Percentiles rank a stretch among this genome's conserved stretches.
Evolutionary conservation across 1,140 invertebrate species (phyloP).

Genomic region (Portunus trituberculatus): DNA sequence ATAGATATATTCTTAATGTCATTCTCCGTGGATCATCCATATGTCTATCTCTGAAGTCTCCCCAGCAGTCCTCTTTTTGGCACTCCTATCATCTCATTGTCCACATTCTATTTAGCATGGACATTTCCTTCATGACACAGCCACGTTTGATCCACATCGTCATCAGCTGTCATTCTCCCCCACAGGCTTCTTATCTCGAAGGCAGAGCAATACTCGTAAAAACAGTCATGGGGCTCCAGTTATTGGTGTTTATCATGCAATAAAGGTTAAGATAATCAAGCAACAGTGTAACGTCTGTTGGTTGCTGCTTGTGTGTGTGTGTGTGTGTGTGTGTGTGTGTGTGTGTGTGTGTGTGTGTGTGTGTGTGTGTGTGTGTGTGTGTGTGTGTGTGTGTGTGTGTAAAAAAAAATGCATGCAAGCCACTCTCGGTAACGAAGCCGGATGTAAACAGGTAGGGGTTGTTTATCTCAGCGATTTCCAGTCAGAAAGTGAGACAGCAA

Average conservation of each 20-base stretch:
- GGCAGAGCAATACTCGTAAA: not conserved
- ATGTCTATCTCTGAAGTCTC: too few species aligned
- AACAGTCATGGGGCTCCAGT: not conserved
- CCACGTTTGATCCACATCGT: not conserved
- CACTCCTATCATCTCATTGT: not conserved
- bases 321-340: conserved; percentile 1
- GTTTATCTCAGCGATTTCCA: not conserved
- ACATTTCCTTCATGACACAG: not conserved
- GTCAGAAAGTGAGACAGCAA: not conserved
- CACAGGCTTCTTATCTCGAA: not conserved
- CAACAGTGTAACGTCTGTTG: not conserved
- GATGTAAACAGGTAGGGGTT: not conserved
- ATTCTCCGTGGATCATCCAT: too few species aligned
- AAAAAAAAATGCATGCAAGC: not conserved
- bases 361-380: not conserved
- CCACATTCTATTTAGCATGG: not conserved
- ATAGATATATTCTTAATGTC: too few species aligned
- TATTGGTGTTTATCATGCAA: conserved; percentile 12
- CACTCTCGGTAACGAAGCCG: not conserved
- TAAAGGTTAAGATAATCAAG: not conserved
- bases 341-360: conserved; percentile 1
- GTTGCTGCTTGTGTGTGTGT: not conserved
- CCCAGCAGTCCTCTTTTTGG: not conserved
- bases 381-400: not conserved
- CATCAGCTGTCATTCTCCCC: not conserved